These are phyloP conservation scores for Thinocorus orbignyianus DNA, from an alignment of 2,113 vertebrate genomes.

Conservation along the genomic window DNA sequence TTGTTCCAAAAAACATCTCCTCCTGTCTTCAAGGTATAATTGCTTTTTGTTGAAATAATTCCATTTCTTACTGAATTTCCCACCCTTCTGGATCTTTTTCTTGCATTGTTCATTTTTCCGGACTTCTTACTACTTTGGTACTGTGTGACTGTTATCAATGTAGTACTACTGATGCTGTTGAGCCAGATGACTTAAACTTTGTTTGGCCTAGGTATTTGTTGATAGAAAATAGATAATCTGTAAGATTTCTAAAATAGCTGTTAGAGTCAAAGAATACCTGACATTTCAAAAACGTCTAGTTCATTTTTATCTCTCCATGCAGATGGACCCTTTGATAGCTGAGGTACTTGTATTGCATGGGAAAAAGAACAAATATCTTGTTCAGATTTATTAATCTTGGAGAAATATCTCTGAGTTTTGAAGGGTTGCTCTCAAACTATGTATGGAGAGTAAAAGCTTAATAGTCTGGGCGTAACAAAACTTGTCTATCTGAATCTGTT, in stretches of 20 bases:
- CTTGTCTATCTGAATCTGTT: neutral
- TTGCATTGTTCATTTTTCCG: slow-evolving; percentile 42
- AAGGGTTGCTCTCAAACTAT: neutral
- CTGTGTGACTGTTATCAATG: neutral
- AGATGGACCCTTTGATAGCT: neutral
- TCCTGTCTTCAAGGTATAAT: slow-evolving; percentile 72
- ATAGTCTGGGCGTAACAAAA: neutral
- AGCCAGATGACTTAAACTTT: neutral
- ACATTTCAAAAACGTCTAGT: slow-evolving; percentile 15
- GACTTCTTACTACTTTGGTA: slow-evolving; percentile 26
- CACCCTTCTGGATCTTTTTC: slow-evolving; percentile 45
- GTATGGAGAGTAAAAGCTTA: neutral
- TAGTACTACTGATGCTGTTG: neutral
- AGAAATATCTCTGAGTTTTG: neutral
- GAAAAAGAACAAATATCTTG: neutral
- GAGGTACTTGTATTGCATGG: neutral
- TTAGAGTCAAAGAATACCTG: neutral
- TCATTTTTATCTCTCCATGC: neutral
- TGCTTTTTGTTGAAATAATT: slow-evolving; percentile 70
- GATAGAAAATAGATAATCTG: neutral
- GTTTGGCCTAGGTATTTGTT: neutral
- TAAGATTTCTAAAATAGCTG: neutral
- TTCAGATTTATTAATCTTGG: neutral
- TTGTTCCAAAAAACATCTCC: slow-evolving; percentile 65
- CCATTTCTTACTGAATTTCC: slow-evolving; percentile 6